These are phyloP conservation scores for Chondrilla cf. caribensis DNA, from an alignment of 37 sponge, comb jelly and placozoan genomes.

Conservation along the genomic window DNA sequence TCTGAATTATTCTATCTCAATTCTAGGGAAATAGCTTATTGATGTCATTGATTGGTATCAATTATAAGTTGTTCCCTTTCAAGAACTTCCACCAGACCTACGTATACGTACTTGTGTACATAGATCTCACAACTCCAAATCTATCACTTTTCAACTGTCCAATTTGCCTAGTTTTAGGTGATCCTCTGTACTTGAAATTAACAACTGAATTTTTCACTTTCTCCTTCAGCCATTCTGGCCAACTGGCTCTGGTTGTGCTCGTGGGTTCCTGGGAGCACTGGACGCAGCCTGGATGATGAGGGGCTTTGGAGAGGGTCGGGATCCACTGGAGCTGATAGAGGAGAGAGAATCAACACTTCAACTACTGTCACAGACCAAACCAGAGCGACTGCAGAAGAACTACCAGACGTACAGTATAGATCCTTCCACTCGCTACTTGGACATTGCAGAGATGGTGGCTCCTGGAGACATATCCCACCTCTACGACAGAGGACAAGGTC, in stretches of 20 bases:
- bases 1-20: no score
- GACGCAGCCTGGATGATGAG: constrained; percentile 97
- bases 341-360: constrained; percentile 74
- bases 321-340: constrained; percentile 64
- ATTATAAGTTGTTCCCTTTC: no score
- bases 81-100: no score
- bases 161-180: no score
- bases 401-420: constrained; percentile 72
- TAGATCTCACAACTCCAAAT: no score
- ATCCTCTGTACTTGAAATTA: no score
- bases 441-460: constrained; percentile 47
- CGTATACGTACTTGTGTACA: no score
- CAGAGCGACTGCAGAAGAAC: constrained; percentile 60
- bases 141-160: no score
- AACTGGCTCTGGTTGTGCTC: constrained; percentile 85
- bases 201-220: no score
- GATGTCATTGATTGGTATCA: no score
- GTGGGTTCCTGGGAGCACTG: constrained; percentile 84
- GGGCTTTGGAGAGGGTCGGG: constrained; percentile 51
- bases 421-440: constrained; percentile 81
- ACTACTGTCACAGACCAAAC: constrained; percentile 81
- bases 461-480: constrained; percentile 58
- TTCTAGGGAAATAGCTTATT: no score
- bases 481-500: constrained; percentile 51
- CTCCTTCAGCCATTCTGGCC: constrained; percentile 93